Base-by-base conservation (phyloP, 2,888 invertebrate species). In the Ptilodon capucinus region DNA sequence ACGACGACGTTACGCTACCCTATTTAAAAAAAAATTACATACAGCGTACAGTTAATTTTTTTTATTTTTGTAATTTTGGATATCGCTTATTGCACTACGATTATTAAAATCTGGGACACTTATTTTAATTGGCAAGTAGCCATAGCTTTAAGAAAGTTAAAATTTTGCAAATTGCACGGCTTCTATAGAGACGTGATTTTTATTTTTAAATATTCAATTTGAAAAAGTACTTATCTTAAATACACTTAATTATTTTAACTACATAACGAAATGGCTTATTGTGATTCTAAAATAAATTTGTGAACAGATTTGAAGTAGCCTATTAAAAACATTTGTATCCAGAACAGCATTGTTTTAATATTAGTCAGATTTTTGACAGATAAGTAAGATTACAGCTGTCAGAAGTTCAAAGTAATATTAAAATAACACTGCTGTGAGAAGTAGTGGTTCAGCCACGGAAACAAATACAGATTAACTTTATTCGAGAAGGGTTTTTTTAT, bases 81-180 rank as follows among this genome's bases (percentile, higher is more conserved):
- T 68, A 69, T 74, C 66, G 72, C 76, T 71, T 81, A 80, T 80
- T 79, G 78, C 78, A 79, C 76, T 73, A 69, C 36, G 16, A 53
- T 54, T 57, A 54, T 57, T 51, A 54, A 62, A 61, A 54, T 57
- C 60, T 49, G 44, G 48, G 53, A 49, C 53, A 51, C 57, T 56
- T 59, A 61, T 48, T 40, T 30, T 48, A 54, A 35, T 45, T 45
- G 51, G 54, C 61, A 57, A 66, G 51, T 46, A 55, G 54, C 51
- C 54, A 55, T 52, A 57, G 44, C 54, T 53, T 17, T 17, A 4
- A 38, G 28, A 40, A 42, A 30, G 41, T 28, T 43, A 50, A 21
- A 54, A 21, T 25, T 35, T 45, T 48, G 49, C 45, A 47, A 46
- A 40, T 45, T 48, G 49, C 45, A 47, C 48, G 41, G 46, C 48